Base-by-base conservation (phyloP, 2,888 invertebrate species). In the Acanthosepion esculentum region DNA sequence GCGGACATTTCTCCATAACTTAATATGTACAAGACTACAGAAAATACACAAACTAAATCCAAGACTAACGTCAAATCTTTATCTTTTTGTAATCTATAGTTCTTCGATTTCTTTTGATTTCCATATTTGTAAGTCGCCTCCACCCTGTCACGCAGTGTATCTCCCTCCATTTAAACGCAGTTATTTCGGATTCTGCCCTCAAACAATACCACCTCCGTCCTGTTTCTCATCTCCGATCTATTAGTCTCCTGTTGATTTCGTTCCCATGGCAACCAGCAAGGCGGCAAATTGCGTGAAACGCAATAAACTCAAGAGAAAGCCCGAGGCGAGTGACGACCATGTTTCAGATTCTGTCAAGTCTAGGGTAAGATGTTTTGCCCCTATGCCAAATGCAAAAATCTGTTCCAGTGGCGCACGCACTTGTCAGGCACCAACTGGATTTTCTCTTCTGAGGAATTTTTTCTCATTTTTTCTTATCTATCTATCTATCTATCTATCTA, bases 271-370 rank as follows among this genome's bases (percentile, higher is more conserved):
- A 78, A 78, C n/a, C 12, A 78, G n/a, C 78, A n/a, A 59, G 78
- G 78, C 15, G n/a, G n/a, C n/a, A 78, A 78, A 78, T n/a, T 78
- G n/a, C n/a, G 78, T 78, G 78, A 78, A 78, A 78, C 78, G 78
- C 15, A 78, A 29, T n/a, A 78, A 29, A 78, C n/a, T 78, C n/a
- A n/a, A 78, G n/a, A n/a, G 59, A 15, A n/a, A 33, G 78, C n/a
- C 15, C n/a, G n/a, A 33, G n/a, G n/a, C n/a, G 3, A 78, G 78
- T 12, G n/a, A 15, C 59, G n/a, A 33, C n/a, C n/a, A 78, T n/a
- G n/a, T n/a, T n/a, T 78, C n/a, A n/a, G 78, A 10, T 78, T 78
- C 78, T 78, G 78, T 78, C n/a, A 78, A 78, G 78, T n/a, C n/a
- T 78, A n/a, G 78, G n/a, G n/a, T n/a, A n/a, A 78, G 8, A 15